Conservation (phyloP, 2,797 vertebrate genomes). For the Chelidonichthys spinosus region DNA sequence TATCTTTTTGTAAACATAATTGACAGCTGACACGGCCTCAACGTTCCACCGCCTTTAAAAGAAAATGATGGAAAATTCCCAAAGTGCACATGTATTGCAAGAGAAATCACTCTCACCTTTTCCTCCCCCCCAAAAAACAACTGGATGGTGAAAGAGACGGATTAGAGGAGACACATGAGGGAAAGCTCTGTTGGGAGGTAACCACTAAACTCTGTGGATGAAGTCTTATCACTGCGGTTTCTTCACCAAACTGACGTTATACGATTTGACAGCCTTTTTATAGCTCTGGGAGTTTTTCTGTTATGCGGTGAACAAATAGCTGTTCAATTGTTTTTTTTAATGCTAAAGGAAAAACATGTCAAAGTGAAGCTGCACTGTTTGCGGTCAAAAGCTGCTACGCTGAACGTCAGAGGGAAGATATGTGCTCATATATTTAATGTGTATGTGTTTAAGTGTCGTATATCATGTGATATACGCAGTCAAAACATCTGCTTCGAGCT, state of each 20-base stretch:
- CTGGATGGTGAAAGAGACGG: constrained; percentile 3
- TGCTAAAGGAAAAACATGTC: constrained; percentile 1
- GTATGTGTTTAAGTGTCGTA: constrained; percentile 24
- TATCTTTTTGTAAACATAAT: constrained; percentile 23
- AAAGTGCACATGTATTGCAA: background rate
- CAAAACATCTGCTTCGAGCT: constrained; percentile 39
- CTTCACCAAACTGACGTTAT: constrained; percentile 24
- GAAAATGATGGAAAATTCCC: constrained; percentile 13
- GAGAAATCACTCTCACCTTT: background rate
- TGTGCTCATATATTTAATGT: constrained; percentile 9
- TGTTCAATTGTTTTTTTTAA: background rate
- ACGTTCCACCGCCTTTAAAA: background rate
- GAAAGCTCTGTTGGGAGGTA: constrained; percentile 17
- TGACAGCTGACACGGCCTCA: constrained; percentile 18
- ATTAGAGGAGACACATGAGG: constrained; percentile 27
- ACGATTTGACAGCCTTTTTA: constrained; percentile 21
- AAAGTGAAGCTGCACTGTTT: constrained; percentile 15
- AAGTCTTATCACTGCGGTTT: constrained; percentile 13
- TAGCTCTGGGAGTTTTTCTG: constrained; percentile 27
- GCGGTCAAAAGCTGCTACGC: background rate
- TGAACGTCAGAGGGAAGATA: background rate
- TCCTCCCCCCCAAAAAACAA: background rate
- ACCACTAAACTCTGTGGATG: constrained; percentile 33
- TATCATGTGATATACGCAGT: constrained; percentile 30
- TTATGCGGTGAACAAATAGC: background rate